Conservation (phyloP, 2,888 invertebrate species). For the Argyra leucocephala region DNA sequence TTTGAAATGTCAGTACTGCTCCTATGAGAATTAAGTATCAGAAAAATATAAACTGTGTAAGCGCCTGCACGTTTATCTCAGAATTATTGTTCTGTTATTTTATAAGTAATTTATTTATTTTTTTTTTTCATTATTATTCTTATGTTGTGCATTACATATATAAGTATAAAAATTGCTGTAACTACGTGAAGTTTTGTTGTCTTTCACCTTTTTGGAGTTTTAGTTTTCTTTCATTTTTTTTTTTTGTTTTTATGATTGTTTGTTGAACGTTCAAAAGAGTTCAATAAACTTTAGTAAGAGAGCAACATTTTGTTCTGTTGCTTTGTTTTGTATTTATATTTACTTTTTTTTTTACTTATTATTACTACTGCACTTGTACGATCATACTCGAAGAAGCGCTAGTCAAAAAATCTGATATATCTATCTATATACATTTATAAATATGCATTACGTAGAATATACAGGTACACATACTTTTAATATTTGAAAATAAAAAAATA, state of each 20-base stretch:
- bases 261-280: background rate
- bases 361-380: slow-evolving; percentile 1
- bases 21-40: no score
- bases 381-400: background rate
- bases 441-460: no score
- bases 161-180: background rate
- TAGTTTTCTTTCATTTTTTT: background rate
- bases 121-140: background rate
- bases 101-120: no score
- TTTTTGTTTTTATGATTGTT: background rate
- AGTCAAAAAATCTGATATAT: background rate
- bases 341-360: background rate
- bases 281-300: background rate
- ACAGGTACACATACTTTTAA: no score
- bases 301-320: background rate
- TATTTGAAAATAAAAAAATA: no score
- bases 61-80: background rate
- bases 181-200: background rate
- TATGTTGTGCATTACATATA: background rate
- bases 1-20: no score
- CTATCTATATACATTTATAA: background rate
- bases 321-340: background rate
- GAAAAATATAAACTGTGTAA: no score
- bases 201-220: background rate
- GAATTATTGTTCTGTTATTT: background rate